phyloP scores from a whole-genome alignment of 2,113 vertebrate genomes.

The Chunga burmeisteri region DNA sequence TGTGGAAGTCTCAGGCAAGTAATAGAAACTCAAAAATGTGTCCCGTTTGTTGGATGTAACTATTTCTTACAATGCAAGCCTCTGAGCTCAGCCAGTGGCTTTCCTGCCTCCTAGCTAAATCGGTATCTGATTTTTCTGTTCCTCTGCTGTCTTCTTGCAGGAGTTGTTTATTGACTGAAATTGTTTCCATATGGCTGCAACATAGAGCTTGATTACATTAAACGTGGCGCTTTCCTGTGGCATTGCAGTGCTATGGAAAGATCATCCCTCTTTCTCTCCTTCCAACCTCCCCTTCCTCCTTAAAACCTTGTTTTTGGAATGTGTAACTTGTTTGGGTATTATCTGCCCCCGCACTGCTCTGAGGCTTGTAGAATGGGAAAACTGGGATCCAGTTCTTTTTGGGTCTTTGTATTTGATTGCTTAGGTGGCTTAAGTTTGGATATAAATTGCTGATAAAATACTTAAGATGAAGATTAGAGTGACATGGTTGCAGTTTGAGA shows the following conservation, averaged over 20 bases:
- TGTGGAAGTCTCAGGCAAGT: not conserved
- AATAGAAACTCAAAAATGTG: not conserved
- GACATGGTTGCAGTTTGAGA: not conserved
- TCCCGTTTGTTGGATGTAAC: not conserved
- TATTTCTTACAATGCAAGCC: not conserved
- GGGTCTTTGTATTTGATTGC: not conserved
- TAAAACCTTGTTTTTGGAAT: not conserved
- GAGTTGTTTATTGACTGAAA: conserved; percentile 67
- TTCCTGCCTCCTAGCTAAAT: conserved; percentile 1
- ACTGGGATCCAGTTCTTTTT: not conserved
- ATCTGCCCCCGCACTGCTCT: too few species aligned
- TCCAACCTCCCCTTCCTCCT: not conserved
- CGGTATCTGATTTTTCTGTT: conserved; percentile 29
- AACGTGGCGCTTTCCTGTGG: conserved; percentile 55
- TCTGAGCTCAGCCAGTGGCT: not conserved
- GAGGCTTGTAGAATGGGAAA: not conserved
- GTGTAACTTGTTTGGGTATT: not conserved
- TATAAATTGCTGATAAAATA: not conserved
- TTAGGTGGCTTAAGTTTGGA: not conserved
- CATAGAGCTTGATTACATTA: conserved; percentile 69
- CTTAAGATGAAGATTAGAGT: not conserved
- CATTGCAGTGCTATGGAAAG: conserved; percentile 1
- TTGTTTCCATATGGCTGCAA: conserved; percentile 68
- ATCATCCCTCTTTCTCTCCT: not conserved
- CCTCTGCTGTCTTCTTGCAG: conserved; percentile 29